Conservation (phyloP, 2,888 invertebrate species). For the Agrypnus murinus region DNA sequence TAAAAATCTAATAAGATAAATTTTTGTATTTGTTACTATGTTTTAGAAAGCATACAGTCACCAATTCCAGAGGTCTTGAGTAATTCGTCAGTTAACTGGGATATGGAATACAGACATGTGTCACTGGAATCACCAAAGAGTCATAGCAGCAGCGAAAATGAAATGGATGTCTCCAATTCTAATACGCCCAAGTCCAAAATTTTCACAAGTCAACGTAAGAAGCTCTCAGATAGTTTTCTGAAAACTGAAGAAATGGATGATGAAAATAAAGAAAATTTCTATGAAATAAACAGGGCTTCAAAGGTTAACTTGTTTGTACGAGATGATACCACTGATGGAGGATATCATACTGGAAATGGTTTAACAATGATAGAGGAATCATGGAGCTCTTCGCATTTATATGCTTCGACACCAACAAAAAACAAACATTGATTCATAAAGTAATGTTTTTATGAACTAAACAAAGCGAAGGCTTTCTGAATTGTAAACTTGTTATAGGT, state of each 20-base stretch:
- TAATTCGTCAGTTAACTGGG: constrained; percentile 66
- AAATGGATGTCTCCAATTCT: constrained; percentile 66
- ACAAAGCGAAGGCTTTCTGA: too few species aligned
- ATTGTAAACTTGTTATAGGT: too few species aligned
- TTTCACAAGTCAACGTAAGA: constrained; percentile 67
- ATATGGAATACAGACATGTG: constrained; percentile 67
- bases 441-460: too few species aligned
- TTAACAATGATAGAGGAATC: constrained; percentile 57
- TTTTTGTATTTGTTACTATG: too few species aligned
- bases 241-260: constrained; percentile 60
- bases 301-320: constrained; percentile 54
- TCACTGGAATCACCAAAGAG: constrained; percentile 60
- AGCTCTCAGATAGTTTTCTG: constrained; percentile 68
- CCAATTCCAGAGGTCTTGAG: constrained; percentile 54
- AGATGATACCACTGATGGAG: constrained; percentile 63
- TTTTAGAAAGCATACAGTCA: constrained; percentile 46
- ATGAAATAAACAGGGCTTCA: not conserved
- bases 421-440: not conserved
- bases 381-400: constrained; percentile 60
- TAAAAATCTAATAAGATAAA: too few species aligned
- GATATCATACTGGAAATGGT: constrained; percentile 64
- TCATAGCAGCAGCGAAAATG: constrained; percentile 50
- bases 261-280: constrained; percentile 54
- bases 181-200: constrained; percentile 67
- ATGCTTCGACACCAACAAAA: constrained; percentile 68